Evolutionary conservation across 2,888 invertebrate species (phyloP).

Genomic region (Drosophila neotestacea): DNA sequence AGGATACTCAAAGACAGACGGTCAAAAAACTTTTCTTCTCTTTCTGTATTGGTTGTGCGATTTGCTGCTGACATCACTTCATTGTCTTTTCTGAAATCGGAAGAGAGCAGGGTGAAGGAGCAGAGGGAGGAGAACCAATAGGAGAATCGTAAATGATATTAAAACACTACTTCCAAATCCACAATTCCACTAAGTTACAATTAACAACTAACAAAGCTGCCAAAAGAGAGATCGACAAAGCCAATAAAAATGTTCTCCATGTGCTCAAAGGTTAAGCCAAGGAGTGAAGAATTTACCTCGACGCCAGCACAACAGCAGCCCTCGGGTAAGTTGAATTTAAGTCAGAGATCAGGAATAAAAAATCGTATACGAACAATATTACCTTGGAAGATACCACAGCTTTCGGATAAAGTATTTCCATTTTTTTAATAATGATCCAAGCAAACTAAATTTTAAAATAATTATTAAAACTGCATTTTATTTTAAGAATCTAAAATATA

Average conservation of each 20-base stretch:
- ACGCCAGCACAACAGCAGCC: conserved; percentile 73
- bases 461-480: background rate
- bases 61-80: conserved; percentile 57
- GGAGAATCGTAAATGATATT: conserved; percentile 24
- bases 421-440: no score
- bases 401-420: no score
- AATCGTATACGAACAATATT: no score
- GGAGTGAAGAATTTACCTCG: conserved; percentile 75
- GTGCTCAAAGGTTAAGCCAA: conserved; percentile 85
- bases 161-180: conserved; percentile 1
- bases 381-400: no score
- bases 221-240: conserved; percentile 35
- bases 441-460: background rate
- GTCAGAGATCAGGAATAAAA: background rate
- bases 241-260: conserved; percentile 83
- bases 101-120: background rate
- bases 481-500: no score
- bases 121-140: background rate
- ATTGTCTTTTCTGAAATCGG: conserved; percentile 14
- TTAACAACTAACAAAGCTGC: conserved; percentile 67
- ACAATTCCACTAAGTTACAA: conserved; percentile 27
- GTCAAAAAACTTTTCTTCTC: conserved; percentile 44
- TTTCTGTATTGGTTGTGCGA: conserved; percentile 7
- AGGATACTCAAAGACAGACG: conserved; percentile 27
- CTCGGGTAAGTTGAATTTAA: conserved; percentile 78